phyloP scores from a whole-genome alignment of 2,113 vertebrate genomes.

The Brachyhypopomus occidentalis region DNA sequence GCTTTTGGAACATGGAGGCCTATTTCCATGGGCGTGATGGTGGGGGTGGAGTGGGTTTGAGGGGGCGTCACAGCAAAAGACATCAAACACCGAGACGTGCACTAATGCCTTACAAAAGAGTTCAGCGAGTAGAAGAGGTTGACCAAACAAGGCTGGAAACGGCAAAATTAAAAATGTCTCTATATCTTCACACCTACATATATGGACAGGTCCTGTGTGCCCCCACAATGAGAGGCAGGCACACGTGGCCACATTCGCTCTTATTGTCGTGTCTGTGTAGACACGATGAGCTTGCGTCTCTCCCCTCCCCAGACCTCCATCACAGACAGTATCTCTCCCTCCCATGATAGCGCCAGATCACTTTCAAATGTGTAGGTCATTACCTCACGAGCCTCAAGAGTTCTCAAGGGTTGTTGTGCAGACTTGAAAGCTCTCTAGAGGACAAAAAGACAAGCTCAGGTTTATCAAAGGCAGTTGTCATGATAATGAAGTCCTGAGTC shows the following conservation, averaged over 20 bases:
- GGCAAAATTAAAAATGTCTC: not conserved
- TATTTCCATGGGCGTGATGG: conserved; percentile 44
- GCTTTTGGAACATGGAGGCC: conserved; percentile 54
- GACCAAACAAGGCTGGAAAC: not conserved
- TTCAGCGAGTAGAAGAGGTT: not conserved
- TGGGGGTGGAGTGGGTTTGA: conserved; percentile 50
- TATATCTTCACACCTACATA: not conserved
- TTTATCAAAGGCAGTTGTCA: conserved; percentile 55
- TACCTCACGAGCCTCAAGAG: conserved; percentile 42
- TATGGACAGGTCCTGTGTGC: not conserved
- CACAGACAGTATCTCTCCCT: not conserved
- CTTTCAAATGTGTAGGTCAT: conserved; percentile 40
- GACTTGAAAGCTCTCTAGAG: conserved; percentile 46
- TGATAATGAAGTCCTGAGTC: conserved; percentile 61
- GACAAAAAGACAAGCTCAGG: conserved; percentile 54
- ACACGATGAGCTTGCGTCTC: conserved; percentile 36
- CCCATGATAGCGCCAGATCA: conserved; percentile 28
- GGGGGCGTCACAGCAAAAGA: conserved; percentile 49
- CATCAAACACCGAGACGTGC: conserved; percentile 57
- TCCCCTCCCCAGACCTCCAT: not conserved
- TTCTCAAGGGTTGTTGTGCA: conserved; percentile 44
- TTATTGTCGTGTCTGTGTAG: conserved; percentile 31
- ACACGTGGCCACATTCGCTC: not conserved
- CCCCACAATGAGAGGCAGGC: too few relatives aligned
- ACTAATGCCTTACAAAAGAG: conserved; percentile 51